Evolutionary conservation across 2,888 invertebrate species (phyloP), one percentile per base, ranked within the genome.

Genomic region (Argyra leucocephala): DNA sequence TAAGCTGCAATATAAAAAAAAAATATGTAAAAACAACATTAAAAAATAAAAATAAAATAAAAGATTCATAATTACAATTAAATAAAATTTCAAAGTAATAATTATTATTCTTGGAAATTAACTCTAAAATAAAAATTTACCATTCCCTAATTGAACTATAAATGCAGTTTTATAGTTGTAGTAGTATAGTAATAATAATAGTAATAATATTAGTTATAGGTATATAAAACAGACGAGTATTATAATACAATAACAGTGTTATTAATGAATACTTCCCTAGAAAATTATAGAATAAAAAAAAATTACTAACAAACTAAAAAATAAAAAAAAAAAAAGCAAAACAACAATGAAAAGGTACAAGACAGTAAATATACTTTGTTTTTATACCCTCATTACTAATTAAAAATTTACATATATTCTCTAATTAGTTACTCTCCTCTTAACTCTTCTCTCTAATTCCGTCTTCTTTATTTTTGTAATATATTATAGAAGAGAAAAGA

Each of bases 341-440:
- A 48, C 12, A 48, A n/a, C 37, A 48, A 31, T 10, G 31, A n/a
- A n/a, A 10, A 31, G 26, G 12, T 31, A 31, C 31, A 31, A 31
- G 31, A 31, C 31, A 31, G 31, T 31, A 31, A 31, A 31, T 31
- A 31, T 12, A 31, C 12, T 31, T 7, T 31, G 31, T 48, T 48
- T 48, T n/a, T n/a, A 48, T 48, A 48, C 48, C 48, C 48, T 48
- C 48, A 48, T 48, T 48, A 48, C 48, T 48, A 48, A 48, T 48
- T 48, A 48, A 48, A 48, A 2, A 9, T 48, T 48, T 48, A 48
- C 48, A 48, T 48, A 5, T 48, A 48, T 48, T 48, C 18, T 48
- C 48, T 48, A 48, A 48, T 48, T 48, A 48, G 48, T n/a, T n/a
- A n/a, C n/a, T 48, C 48, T 48, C 5, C 48, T 18, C 18, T 48